Base-by-base conservation (phyloP, 2,113 vertebrate species). In the Notothenia rossii region DNA sequence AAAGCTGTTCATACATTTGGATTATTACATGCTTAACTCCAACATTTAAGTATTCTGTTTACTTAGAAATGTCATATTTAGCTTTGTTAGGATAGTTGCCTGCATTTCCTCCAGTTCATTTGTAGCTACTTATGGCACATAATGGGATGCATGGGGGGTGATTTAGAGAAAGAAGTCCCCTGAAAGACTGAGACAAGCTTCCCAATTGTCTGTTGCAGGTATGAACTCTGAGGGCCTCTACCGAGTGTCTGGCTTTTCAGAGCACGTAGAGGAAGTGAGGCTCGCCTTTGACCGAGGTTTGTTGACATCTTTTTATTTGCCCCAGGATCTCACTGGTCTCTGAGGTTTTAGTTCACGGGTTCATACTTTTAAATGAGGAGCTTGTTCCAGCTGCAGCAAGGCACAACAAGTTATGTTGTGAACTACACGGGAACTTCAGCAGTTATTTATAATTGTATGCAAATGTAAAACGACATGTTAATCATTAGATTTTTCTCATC, bases 201-300 rank as follows among this genome's bases (percentile, higher is more conserved):
- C 12, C 14, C 5, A 0, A 46, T 75, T 63, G 61, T 86, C 0
- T 84, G 1, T 83, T 91, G 45, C 91, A 99, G 98, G 98, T 81
- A 92, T 99, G 69, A 97, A 95, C 83, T 99, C 97, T 0, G 98
- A 99, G 92, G 98, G 98, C 49, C 96, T 99, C 46, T 99, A 99
- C 75, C 93, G 98, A 94, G 98, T 99, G 77, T 98, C 98, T 8
- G 98, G 98, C 83, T 99, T 98, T 92, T 97, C 97, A 10, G 98
- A 99, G 83, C 97, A 99, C 91, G 96, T 98, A 54, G 98, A 99
- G 93, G 97, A 98, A 22, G 97, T 98, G 80, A 97, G 97, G 86
- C 97, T 99, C 86, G 89, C 97, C 51, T 99, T 99, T 92, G 97
- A 99, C 89, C 91, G 98, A 98, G 98, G 98, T 99, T 89, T 49